phyloP scores from a whole-genome alignment of 1,140 invertebrate genomes.

The Drosophila varians region DNA sequence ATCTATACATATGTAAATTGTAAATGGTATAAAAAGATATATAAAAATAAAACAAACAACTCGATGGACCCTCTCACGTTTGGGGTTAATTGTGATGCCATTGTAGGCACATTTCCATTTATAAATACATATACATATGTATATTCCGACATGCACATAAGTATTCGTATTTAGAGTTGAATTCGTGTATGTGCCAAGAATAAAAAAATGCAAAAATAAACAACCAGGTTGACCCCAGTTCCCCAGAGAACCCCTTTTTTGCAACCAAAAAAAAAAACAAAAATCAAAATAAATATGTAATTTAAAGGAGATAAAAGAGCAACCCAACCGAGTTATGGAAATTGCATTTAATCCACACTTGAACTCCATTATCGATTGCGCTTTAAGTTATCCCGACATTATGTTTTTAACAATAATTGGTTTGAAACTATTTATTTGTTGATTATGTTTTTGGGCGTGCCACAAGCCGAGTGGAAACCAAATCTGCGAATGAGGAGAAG shows the following conservation, averaged over 20 bases:
- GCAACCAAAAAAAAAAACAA: background rate
- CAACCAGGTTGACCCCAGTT: constrained; percentile 15
- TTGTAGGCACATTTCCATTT: constrained; percentile 11
- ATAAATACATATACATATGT: constrained; percentile 1
- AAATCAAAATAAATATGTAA: background rate
- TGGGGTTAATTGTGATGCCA: constrained; percentile 59
- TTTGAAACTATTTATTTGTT: constrained; percentile 15
- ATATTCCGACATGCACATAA: constrained; percentile 37
- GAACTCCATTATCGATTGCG: constrained; percentile 17
- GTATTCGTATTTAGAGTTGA: constrained; percentile 51
- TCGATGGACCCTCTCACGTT: constrained; percentile 44
- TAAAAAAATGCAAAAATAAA: constrained; percentile 22
- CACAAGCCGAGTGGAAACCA: constrained; percentile 88
- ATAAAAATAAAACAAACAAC: constrained; percentile 39
- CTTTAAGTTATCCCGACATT: constrained; percentile 6
- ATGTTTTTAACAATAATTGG: background rate
- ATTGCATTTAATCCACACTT: constrained; percentile 36
- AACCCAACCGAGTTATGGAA: constrained; percentile 23
- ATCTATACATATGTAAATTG: constrained; percentile 56
- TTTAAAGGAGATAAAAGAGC: background rate
- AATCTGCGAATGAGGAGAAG: constrained; percentile 84
- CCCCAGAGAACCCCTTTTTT: constrained; percentile 20
- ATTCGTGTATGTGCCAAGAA: constrained; percentile 40
- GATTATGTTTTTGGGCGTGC: constrained; percentile 62
- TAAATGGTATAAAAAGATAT: constrained; percentile 50